A percentile compares a stretch with the other conserved stretches of the same genome.
Evolutionary conservation across 2,888 invertebrate genomes (phyloP).

Genomic region (Cheilosia impressa): DNA sequence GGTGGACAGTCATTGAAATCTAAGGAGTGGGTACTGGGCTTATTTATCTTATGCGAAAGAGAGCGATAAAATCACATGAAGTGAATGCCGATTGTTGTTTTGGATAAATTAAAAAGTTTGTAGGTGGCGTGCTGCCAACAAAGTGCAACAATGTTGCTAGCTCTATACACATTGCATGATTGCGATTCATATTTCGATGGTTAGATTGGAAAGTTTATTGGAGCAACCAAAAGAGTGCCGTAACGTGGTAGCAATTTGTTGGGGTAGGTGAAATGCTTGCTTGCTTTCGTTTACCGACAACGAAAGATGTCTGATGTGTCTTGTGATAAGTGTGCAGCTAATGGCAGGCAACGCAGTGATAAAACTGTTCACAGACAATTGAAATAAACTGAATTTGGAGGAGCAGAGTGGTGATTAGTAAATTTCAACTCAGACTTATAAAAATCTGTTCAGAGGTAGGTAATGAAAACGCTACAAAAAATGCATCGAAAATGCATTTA

Average conservation of each 20-base stretch:
- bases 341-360: too few relatives aligned
- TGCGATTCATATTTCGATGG: constrained; percentile 12
- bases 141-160: constrained; percentile 52
- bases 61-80: constrained; percentile 63
- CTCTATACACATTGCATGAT: neutral
- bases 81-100: neutral
- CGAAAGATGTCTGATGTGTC: too few relatives aligned
- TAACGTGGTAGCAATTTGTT: neutral
- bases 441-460: too few relatives aligned
- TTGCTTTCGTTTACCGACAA: too few relatives aligned
- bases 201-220: constrained; percentile 16
- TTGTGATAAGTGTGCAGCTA: too few relatives aligned
- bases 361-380: too few relatives aligned
- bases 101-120: neutral
- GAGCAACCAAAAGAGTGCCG: neutral
- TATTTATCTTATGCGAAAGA: constrained; percentile 3
- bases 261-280: neutral
- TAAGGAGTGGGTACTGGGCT: constrained; percentile 6
- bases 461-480: too few relatives aligned
- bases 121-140: constrained; percentile 5
- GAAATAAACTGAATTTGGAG: too few relatives aligned
- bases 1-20: constrained; percentile 35
- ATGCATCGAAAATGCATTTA: too few relatives aligned
- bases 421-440: too few relatives aligned
- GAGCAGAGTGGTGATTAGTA: too few relatives aligned